Evolutionary conservation across 1,140 invertebrate species (phyloP).

Genomic region (Pantala flavescens): DNA sequence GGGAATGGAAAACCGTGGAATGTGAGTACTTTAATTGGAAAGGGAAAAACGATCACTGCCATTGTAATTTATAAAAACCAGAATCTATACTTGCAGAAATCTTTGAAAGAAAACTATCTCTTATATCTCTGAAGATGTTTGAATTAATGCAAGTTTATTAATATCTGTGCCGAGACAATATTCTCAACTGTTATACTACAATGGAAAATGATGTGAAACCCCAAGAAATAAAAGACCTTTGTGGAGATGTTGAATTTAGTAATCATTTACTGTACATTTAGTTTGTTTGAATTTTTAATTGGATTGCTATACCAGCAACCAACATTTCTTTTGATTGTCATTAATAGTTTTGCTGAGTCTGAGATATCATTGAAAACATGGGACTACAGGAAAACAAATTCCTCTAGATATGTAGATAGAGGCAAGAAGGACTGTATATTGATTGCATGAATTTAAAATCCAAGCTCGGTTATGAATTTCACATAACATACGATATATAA

Average conservation of each 20-base stretch:
- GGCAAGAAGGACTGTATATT: too few relatives aligned
- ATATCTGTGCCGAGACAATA: slow-evolving; percentile 3
- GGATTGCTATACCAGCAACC: too few relatives aligned
- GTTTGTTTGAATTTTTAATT: too few relatives aligned
- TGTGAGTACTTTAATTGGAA: neutral
- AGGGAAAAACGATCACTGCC: neutral
- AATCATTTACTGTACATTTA: neutral
- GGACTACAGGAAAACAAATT: too few relatives aligned
- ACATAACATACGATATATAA: too few relatives aligned
- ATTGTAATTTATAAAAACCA: neutral
- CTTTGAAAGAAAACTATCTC: neutral
- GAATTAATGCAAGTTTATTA: neutral
- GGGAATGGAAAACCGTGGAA: neutral
- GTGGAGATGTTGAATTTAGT: neutral
- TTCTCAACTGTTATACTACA: slow-evolving; percentile 2
- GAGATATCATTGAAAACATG: too few relatives aligned
- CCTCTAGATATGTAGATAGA: too few relatives aligned
- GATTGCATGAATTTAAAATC: too few relatives aligned
- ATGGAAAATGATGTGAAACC: neutral
- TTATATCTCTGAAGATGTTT: neutral
- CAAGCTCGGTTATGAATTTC: too few relatives aligned
- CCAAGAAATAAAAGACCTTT: neutral
- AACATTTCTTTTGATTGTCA: too few relatives aligned
- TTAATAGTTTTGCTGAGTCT: too few relatives aligned
- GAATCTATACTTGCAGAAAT: neutral